Conservation (phyloP, 2,797 vertebrate genomes). For the Danionella dracula region DNA sequence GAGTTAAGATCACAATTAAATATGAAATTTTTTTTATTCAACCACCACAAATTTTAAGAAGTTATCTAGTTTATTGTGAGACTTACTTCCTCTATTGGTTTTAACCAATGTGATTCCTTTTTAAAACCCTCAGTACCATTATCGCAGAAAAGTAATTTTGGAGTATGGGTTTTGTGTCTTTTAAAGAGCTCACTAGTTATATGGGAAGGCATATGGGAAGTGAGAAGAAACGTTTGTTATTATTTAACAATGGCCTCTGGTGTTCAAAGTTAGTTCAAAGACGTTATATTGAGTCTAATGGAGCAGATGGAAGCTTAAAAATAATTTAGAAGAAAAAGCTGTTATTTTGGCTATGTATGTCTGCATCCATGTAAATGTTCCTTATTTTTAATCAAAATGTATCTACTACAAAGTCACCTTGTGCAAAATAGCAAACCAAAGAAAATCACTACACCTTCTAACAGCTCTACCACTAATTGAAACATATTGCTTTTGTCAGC, state of each 20-base stretch:
- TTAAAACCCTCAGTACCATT: no score
- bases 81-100: no score
- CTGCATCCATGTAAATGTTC: neutral
- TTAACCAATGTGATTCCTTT: no score
- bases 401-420: constrained; percentile 1
- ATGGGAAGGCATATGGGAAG: constrained; percentile 58
- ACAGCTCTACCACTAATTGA: constrained; percentile 15
- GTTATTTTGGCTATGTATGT: neutral
- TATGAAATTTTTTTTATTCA: no score
- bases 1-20: no score
- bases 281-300: neutral
- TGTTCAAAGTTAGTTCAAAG: neutral
- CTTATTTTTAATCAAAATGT: neutral
- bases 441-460: neutral
- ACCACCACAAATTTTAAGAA: no score
- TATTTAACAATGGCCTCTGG: neutral
- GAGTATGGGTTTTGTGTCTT: constrained; percentile 3
- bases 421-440: neutral
- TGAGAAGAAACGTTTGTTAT: neutral
- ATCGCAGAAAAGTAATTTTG: no score
- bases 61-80: no score
- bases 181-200: constrained; percentile 53
- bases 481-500: constrained; percentile 13
- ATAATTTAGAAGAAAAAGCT: neutral
- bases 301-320: neutral